Evolutionary conservation across 2,113 vertebrate species (phyloP).

Genomic region (Alouatta palliata): DNA sequence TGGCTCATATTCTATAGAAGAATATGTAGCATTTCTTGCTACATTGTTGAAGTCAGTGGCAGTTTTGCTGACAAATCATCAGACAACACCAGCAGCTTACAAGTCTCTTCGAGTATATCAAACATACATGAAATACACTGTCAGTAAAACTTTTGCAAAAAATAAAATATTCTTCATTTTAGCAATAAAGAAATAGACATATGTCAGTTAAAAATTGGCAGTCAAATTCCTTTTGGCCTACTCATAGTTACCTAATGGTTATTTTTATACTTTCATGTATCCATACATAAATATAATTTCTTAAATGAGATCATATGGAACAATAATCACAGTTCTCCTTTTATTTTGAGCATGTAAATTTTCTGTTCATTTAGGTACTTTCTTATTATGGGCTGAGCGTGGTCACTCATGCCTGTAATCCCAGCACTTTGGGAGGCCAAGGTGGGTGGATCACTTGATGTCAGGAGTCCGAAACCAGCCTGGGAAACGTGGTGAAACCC

Average conservation of each 20-base stretch:
- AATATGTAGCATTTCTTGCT: conserved; percentile 14
- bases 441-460: too few relatives aligned
- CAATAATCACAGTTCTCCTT: background rate
- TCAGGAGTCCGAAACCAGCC: too few relatives aligned
- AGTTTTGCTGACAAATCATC: conserved; percentile 50
- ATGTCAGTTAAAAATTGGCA: background rate
- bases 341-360: background rate
- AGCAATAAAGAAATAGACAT: background rate
- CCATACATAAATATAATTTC: background rate
- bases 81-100: background rate
- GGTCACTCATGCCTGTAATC: too few relatives aligned
- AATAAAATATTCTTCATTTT: background rate
- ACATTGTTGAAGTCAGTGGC: background rate
- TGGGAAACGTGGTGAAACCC: too few relatives aligned
- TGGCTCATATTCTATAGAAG: conserved; percentile 40
- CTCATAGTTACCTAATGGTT: background rate
- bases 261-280: background rate
- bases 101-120: conserved; percentile 27
- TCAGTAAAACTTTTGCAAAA: background rate
- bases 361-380: conserved; percentile 18
- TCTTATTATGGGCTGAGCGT: background rate
- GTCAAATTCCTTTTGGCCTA: background rate
- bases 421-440: too few relatives aligned
- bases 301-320: background rate
- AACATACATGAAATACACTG: background rate